phyloP scores from a whole-genome alignment of 2,888 invertebrate species.

The Venusia cambrica region DNA sequence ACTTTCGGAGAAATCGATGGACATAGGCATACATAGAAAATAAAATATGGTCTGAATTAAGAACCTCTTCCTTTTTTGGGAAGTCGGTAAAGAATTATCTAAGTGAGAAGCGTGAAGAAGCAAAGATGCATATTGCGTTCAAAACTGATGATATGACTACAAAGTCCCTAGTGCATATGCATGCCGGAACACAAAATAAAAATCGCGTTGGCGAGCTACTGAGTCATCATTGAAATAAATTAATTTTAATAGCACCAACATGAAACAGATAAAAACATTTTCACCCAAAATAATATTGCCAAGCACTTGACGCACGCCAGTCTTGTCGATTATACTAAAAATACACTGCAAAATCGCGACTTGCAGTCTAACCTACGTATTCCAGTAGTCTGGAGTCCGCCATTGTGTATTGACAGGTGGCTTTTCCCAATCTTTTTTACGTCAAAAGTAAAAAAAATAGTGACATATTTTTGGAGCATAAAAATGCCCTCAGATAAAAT shows the following conservation, averaged over 20 bases:
- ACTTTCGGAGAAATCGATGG: too few species aligned
- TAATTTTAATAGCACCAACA: constrained; percentile 24
- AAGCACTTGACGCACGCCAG: constrained; percentile 29
- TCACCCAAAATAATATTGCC: constrained; percentile 25
- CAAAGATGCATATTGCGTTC: too few species aligned
- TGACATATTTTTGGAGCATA: too few species aligned
- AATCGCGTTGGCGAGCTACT: constrained; percentile 9
- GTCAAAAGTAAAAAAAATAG: constrained; percentile 30
- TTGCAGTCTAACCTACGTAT: constrained; percentile 46
- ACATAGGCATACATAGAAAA: too few species aligned
- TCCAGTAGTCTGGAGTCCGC: constrained; percentile 55
- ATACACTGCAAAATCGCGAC: constrained; percentile 53
- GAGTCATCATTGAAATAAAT: constrained; percentile 27
- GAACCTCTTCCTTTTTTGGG: too few species aligned
- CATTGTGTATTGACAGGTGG: constrained; percentile 35
- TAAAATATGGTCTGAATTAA: too few species aligned
- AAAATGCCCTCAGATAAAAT: constrained; percentile 35
- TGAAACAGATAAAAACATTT: constrained; percentile 16
- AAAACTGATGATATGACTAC: not conserved
- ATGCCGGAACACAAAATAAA: constrained; percentile 1
- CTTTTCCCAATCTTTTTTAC: constrained; percentile 39
- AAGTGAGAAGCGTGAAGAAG: too few species aligned
- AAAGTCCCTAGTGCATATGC: too few species aligned
- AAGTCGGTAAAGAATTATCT: too few species aligned
- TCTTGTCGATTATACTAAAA: constrained; percentile 50